phyloP scores from a whole-genome alignment of 2,797 vertebrate genomes.

The Austrolebias charrua region DNA sequence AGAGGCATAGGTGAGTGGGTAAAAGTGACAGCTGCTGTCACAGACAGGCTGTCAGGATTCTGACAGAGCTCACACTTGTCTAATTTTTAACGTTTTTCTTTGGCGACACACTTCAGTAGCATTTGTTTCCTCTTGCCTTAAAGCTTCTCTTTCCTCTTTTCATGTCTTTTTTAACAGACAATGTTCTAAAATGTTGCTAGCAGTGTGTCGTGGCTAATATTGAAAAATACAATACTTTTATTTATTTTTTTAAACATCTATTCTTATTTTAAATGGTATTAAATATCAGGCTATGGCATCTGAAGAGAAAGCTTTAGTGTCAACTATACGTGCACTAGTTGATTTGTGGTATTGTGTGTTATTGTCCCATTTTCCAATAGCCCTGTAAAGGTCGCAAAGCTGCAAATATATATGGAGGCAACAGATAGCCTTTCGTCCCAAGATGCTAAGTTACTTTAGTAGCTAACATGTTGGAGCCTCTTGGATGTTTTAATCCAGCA shows the following conservation, averaged over 20 bases:
- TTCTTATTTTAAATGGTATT: background rate
- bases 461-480: slow-evolving; percentile 25
- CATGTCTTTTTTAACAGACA: slow-evolving; percentile 30
- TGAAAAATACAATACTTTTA: background rate
- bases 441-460: slow-evolving; percentile 29
- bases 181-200: slow-evolving; percentile 31
- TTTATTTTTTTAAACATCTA: too few relatives aligned
- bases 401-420: background rate
- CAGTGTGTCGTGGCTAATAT: slow-evolving; percentile 38
- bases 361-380: too few relatives aligned
- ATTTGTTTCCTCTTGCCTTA: slow-evolving; percentile 47
- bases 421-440: slow-evolving; percentile 24
- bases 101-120: slow-evolving; percentile 39
- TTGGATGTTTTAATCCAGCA: slow-evolving; percentile 28
- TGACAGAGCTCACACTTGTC: slow-evolving; percentile 63
- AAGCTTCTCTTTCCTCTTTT: slow-evolving; percentile 33
- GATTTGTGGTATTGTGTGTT: background rate
- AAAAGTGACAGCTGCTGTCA: slow-evolving; percentile 66
- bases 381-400: too few relatives aligned
- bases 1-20: slow-evolving; percentile 72
- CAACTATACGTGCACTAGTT: background rate
- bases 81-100: slow-evolving; percentile 59
- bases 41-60: slow-evolving; percentile 50
- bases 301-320: background rate
- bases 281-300: background rate